phyloP scores from a whole-genome alignment of 1,140 invertebrate genomes.

The Pararge aegeria region DNA sequence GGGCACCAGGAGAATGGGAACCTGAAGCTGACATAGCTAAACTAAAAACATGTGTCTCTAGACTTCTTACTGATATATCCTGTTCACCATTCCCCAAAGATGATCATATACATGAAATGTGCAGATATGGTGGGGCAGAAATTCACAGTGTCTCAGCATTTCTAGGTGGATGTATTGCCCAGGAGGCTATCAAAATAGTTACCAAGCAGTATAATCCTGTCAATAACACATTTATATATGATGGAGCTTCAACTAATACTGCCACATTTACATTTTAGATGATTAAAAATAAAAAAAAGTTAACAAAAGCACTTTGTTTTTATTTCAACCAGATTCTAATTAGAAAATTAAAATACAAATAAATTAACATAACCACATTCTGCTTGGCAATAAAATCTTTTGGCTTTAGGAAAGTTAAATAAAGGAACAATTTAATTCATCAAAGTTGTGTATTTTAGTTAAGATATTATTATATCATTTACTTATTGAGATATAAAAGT shows the following conservation, averaged over 20 bases:
- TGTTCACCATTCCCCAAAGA: slow-evolving; percentile 90
- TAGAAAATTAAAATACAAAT: neutral
- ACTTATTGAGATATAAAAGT: slow-evolving; percentile 63
- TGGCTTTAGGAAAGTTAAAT: slow-evolving; percentile 25
- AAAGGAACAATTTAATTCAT: slow-evolving; percentile 50
- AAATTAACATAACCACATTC: neutral
- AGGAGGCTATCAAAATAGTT: slow-evolving; percentile 98
- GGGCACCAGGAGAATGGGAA: slow-evolving; percentile 94
- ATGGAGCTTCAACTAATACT: slow-evolving; percentile 94
- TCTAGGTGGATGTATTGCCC: slow-evolving; percentile 95
- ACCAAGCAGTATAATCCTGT: slow-evolving; percentile 98
- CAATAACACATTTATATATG: slow-evolving; percentile 97
- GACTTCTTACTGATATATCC: slow-evolving; percentile 93
- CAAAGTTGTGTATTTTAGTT: slow-evolving; percentile 74
- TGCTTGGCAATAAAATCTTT: neutral
- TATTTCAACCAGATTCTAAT: slow-evolving; percentile 19
- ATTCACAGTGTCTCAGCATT: slow-evolving; percentile 97
- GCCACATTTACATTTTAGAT: slow-evolving; percentile 85
- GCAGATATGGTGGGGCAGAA: slow-evolving; percentile 95
- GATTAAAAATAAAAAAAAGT: slow-evolving; percentile 27
- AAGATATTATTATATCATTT: slow-evolving; percentile 54
- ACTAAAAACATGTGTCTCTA: slow-evolving; percentile 89
- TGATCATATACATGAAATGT: slow-evolving; percentile 97
- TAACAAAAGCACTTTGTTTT: slow-evolving; percentile 15
- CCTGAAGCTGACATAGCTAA: slow-evolving; percentile 94